These are phyloP conservation scores for Mythimna lalbum DNA, from an alignment of 2,888 invertebrate genomes.

Conservation along the genomic window DNA sequence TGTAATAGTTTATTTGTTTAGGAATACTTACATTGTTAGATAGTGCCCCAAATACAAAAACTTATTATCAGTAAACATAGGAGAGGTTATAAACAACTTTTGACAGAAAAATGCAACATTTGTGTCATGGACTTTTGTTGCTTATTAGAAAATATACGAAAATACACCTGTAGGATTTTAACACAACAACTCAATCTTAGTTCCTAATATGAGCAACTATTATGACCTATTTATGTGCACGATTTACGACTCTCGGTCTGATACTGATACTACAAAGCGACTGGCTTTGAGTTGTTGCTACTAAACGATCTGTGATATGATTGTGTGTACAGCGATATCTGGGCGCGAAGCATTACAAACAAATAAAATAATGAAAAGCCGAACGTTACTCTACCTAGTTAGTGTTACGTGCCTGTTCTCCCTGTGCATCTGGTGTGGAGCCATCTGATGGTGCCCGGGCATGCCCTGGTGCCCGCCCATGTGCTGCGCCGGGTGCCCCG, in stretches of 20 bases:
- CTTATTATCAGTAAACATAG: conserved; percentile 37
- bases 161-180: conserved; percentile 15
- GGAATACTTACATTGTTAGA: conserved; percentile 21
- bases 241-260: conserved; percentile 39
- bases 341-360: conserved; percentile 63
- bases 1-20: conserved; percentile 24
- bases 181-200: conserved; percentile 18
- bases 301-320: conserved; percentile 46
- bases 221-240: conserved; percentile 57
- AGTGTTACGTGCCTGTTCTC: conserved; percentile 91
- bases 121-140: neutral
- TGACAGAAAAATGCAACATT: conserved; percentile 42
- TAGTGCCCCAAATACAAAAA: conserved; percentile 28
- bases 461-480: conserved; percentile 85
- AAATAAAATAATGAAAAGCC: conserved; percentile 81
- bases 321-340: conserved; percentile 58
- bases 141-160: conserved; percentile 8
- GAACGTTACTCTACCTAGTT: conserved; percentile 85
- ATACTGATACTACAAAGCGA: conserved; percentile 21
- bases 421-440: conserved; percentile 92
- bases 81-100: conserved; percentile 57
- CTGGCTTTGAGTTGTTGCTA: conserved; percentile 33
- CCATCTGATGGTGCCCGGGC: conserved; percentile 91
- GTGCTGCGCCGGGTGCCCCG: conserved; percentile 89
- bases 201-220: conserved; percentile 22